A percentile compares a stretch with the other conserved stretches of the same genome.
phyloP scores from a whole-genome alignment of 2,113 vertebrate genomes.

The Lycaon pictus region DNA sequence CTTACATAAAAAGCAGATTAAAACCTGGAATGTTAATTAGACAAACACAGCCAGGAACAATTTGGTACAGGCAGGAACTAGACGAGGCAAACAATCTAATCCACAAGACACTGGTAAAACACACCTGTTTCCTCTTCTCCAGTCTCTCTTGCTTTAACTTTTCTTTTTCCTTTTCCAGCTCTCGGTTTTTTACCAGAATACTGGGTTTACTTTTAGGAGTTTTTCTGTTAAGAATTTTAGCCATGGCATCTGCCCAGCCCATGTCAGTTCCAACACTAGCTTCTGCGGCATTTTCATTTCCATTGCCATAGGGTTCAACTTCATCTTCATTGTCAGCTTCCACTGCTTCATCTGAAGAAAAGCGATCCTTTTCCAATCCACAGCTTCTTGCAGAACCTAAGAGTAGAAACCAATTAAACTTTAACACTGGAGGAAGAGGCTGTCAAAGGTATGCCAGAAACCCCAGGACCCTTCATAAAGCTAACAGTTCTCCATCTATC shows the following conservation, averaged over 20 bases:
- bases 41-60: not conserved
- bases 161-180: conserved; percentile 90
- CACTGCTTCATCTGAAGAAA: conserved; percentile 79
- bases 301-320: not conserved
- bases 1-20: not conserved
- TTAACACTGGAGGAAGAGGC: not conserved
- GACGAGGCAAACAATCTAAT: too few relatives aligned
- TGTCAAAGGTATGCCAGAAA: not conserved
- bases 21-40: not conserved
- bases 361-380: conserved; percentile 74
- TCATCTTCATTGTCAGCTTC: conserved; percentile 87
- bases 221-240: conserved; percentile 94
- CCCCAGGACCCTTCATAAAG: not conserved
- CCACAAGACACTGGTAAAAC: not conserved
- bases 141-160: conserved; percentile 88
- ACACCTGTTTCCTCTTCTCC: conserved; percentile 92
- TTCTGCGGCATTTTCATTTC: conserved; percentile 47
- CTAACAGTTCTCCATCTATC: not conserved
- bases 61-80: not conserved
- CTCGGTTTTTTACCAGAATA: conserved; percentile 94
- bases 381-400: conserved; percentile 79
- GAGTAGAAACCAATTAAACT: not conserved
- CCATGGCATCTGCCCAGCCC: conserved; percentile 98
- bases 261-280: conserved; percentile 79
- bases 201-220: conserved; percentile 85